Conservation (phyloP, 2,113 vertebrate species). For the Dolichallabes microphthalmus region DNA sequence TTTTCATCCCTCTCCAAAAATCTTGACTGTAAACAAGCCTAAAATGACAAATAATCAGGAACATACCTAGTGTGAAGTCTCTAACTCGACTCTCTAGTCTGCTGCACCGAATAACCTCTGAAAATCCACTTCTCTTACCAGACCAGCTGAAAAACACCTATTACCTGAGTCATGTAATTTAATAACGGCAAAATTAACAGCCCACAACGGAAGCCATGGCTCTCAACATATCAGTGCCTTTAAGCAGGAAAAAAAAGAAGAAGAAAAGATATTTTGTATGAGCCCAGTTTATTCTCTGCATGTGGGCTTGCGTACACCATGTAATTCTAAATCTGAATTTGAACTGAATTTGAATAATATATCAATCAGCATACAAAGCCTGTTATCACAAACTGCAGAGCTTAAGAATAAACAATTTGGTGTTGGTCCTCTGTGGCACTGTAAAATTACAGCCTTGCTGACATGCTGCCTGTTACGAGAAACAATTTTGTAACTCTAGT, state of each 20-base stretch:
- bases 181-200: slow-evolving; percentile 60
- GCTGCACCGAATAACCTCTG: not conserved
- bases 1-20: not conserved
- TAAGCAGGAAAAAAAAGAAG: slow-evolving; percentile 55
- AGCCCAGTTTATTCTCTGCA: slow-evolving; percentile 43
- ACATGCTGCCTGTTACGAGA: slow-evolving; percentile 3
- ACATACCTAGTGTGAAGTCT: not conserved
- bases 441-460: slow-evolving; percentile 32
- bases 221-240: slow-evolving; percentile 58
- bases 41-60: not conserved
- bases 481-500: slow-evolving; percentile 20
- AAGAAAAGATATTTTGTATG: slow-evolving; percentile 45
- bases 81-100: not conserved
- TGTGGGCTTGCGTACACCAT: slow-evolving; percentile 56
- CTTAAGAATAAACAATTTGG: slow-evolving; percentile 59
- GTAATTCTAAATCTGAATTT: slow-evolving; percentile 53
- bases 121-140: not conserved
- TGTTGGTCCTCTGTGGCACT: slow-evolving; percentile 56
- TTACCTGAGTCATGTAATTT: slow-evolving; percentile 62
- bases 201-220: slow-evolving; percentile 55
- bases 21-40: not conserved
- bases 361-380: slow-evolving; percentile 59
- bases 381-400: slow-evolving; percentile 65
- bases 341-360: slow-evolving; percentile 57
- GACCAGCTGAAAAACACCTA: slow-evolving; percentile 45